Conservation (phyloP, 2,113 vertebrate species). For the Bujurquina vittata region DNA sequence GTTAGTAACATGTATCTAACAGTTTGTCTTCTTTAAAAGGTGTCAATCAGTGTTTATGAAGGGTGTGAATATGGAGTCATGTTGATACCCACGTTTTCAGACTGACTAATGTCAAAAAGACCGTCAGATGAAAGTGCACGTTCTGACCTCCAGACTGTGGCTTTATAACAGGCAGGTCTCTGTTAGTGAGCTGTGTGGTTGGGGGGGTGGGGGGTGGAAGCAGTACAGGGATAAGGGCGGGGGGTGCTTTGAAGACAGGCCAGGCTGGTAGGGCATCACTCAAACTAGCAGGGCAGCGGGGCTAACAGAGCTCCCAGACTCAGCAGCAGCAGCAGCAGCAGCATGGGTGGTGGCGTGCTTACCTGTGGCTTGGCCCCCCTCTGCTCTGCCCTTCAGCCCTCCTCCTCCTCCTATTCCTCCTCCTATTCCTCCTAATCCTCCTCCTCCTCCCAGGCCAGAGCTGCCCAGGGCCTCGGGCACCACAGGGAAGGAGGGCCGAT, state of each 20-base stretch:
- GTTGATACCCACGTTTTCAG: neutral
- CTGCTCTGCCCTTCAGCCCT: slow-evolving; percentile 94
- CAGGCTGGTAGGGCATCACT: slow-evolving; percentile 34
- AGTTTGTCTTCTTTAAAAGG: neutral
- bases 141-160: slow-evolving; percentile 53
- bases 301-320: slow-evolving; percentile 75
- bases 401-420: slow-evolving; percentile 77
- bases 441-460: slow-evolving; percentile 66
- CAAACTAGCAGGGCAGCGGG: slow-evolving; percentile 71
- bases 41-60: neutral
- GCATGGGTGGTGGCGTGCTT: slow-evolving; percentile 80
- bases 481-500: slow-evolving; percentile 91
- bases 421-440: slow-evolving; percentile 60
- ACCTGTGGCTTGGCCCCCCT: slow-evolving; percentile 94
- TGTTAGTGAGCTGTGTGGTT: slow-evolving; percentile 30
- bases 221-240: slow-evolving; percentile 16
- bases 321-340: slow-evolving; percentile 39
- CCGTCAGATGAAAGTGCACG: neutral
- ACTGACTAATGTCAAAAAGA: neutral
- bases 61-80: neutral
- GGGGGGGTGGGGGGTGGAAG: slow-evolving; percentile 16
- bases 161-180: slow-evolving; percentile 11
- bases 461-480: slow-evolving; percentile 74
- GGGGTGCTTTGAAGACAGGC: slow-evolving; percentile 38
- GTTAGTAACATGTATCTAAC: neutral